Evolutionary conservation across 1,140 invertebrate species (phyloP), one percentile per base, ranked within the genome.

Genomic region (Bombus huntii): DNA sequence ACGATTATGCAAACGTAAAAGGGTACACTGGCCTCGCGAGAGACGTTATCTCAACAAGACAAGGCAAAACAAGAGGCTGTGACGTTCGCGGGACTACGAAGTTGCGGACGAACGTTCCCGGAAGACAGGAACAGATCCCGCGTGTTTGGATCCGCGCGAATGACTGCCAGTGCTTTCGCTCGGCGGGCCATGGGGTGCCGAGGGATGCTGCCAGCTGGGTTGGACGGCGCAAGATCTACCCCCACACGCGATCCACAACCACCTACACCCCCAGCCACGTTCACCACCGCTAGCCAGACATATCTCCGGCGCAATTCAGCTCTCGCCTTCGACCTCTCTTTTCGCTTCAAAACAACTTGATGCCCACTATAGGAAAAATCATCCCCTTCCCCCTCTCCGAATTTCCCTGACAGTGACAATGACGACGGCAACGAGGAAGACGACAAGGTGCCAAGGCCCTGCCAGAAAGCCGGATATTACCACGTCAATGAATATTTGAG

Each of bases 141-240:
- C 93, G 92, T 90, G 93, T 92, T 89, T 92, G 90, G 90, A 92
- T 91, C 91, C 93, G 89, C 94, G 93, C 94, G 93, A 95, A 91
- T 94, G 93, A 95, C 94, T 95, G 94, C 76, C 93, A 83, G 85
- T 79, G 89, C 76, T 89, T 91, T 91, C 86, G 90, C 89, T 92
- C 83, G 89, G 86, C 89, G 65, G 91, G 83, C 83, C 82, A 88
- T 72, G 66, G 86, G 84, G 71, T 82, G 87, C 91, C 81, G 92
- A 93, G 93, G 94, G 94, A 95, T 95, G 94, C 94, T 95, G 94
- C 92, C 91, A 93, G 92, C 92, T 94, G 84, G 92, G 83, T 91
- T 91, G 92, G 92, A 95, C 93, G 87, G 94, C 94, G 94, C 94
- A 95, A 94, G 92, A 95, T 95, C 94, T 93, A 92, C 92, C 93